A percentile compares a stretch with the other conserved stretches of the same genome.
Conservation (phyloP, 2,888 invertebrate genomes). For the Drosophila conformis region DNA sequence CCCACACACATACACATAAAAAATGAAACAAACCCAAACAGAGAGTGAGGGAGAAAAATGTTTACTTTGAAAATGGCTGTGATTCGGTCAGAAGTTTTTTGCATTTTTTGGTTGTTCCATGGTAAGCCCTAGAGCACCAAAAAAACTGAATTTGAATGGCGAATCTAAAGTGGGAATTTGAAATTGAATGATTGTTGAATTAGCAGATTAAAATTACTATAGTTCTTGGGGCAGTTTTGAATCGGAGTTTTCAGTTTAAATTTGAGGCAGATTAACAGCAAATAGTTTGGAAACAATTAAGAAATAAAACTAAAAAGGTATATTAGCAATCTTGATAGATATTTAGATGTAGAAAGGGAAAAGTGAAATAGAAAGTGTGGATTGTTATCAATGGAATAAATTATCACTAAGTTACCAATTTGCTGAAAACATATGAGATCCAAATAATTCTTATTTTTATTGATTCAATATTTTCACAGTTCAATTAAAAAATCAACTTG, state of each 20-base stretch:
- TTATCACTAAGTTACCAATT: neutral
- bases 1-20: constrained; percentile 17
- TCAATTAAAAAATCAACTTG: too few relatives aligned
- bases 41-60: constrained; percentile 41
- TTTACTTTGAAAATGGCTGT: constrained; percentile 76
- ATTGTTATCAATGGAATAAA: neutral
- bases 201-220: constrained; percentile 61
- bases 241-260: neutral
- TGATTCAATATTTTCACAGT: too few relatives aligned
- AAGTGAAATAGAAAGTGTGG: neutral
- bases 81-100: constrained; percentile 62
- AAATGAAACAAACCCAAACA: neutral
- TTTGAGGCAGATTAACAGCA: too few relatives aligned
- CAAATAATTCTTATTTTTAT: too few relatives aligned
- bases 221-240: neutral
- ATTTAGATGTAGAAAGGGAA: neutral
- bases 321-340: neutral
- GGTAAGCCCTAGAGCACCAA: constrained; percentile 18
- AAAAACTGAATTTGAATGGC: constrained; percentile 44
- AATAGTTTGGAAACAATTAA: neutral
- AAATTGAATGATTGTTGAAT: constrained; percentile 72
- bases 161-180: constrained; percentile 56
- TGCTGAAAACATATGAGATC: neutral
- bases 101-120: constrained; percentile 16
- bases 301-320: neutral